Evolutionary conservation across 2,113 vertebrate species (phyloP), one percentile per base, ranked within the genome.

Genomic region (Salminus brasiliensis): DNA sequence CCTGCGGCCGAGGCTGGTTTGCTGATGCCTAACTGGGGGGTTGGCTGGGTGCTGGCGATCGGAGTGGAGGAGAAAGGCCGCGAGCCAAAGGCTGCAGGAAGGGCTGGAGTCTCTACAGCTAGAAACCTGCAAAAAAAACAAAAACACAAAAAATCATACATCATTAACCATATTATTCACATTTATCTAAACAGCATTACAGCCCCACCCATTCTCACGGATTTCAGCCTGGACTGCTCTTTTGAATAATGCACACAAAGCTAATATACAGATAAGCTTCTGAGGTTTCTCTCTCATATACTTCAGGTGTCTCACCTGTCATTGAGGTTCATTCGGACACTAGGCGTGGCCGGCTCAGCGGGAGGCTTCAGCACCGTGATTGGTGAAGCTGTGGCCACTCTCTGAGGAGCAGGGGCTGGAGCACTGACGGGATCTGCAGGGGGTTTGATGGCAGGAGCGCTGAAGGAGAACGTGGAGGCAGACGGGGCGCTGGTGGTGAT

Each of bases 261-360:
- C n/a, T n/a, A n/a, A n/a, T n/a, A n/a, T n/a, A 43, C 41, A 43
- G 41, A 7, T 39, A 4, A 5, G 41, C 41, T 10, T 43, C 8
- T 10, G 41, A 1, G 8, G 3, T 2, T 1, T 3, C 41, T 43
- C 41, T 11, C n/a, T n/a, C n/a, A n/a, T 9, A 11, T 2, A 23
- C 10, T 21, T 16, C n/a, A 27, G 10, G 71, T 25, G 18, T 89
- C 86, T 89, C 92, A 98, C 98, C 96, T 96, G 41, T 97, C 96
- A 63, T 57, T 93, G n/a, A 98, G 95, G 93, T 95, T 98, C 63
- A 94, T 84, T 91, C 96, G 97, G 81, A 95, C 92, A 0, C 89
- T 83, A 27, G 94, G 88, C 7, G 90, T 55, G 0, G 93, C 81
- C 1, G 87, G 83, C 13, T 93, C 49, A 13, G 91, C 87, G 6